Percentiles rank a stretch among this genome's conserved stretches.
Evolutionary conservation across 2,888 invertebrate species (phyloP).

Genomic region (Cantharis nigra): DNA sequence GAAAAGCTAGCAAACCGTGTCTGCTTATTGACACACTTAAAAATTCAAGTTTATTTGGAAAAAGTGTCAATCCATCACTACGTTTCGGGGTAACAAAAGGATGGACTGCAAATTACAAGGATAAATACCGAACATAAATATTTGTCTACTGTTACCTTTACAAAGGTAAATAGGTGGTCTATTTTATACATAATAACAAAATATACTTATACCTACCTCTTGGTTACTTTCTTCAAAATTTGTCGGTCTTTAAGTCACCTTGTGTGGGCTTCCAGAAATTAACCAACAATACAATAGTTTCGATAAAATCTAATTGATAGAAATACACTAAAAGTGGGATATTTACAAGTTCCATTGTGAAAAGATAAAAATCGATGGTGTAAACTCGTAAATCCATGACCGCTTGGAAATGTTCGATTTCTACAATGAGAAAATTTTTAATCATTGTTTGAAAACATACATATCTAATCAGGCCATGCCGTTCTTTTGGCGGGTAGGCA

Average conservation of each 20-base stretch:
- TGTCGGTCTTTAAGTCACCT: neutral
- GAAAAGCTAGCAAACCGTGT: no score
- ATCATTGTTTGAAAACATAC: no score
- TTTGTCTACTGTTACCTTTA: conserved; percentile 1
- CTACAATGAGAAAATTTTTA: neutral
- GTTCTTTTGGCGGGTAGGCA: no score
- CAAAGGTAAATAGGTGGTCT: neutral
- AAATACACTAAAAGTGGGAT: neutral
- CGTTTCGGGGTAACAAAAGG: neutral
- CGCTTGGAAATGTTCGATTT: no score
- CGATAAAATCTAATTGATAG: neutral
- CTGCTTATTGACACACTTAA: neutral
- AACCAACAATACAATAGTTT: neutral
- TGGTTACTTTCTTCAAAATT: neutral
- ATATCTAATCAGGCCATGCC: no score
- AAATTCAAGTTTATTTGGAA: neutral
- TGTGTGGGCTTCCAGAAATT: neutral
- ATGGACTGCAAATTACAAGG: neutral
- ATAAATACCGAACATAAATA: neutral
- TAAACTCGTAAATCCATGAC: neutral
- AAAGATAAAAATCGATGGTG: neutral
- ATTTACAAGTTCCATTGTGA: neutral
- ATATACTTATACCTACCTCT: neutral
- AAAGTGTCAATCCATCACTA: neutral
- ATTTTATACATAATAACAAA: neutral